Evolutionary conservation across 2,113 vertebrate species (phyloP).

Genomic region (Myrmophylax atrothorax): DNA sequence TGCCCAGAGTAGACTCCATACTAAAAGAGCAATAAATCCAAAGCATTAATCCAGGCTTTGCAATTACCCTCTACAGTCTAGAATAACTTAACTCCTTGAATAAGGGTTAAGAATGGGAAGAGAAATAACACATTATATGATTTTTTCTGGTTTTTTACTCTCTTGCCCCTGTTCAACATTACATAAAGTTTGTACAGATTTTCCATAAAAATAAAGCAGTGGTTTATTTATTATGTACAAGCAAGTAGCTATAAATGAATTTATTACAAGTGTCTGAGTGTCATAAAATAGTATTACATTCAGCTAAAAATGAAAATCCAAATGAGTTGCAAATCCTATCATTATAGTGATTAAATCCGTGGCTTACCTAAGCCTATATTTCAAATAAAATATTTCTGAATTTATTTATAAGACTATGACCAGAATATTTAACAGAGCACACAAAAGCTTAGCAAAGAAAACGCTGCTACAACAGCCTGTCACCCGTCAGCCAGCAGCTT

Average conservation of each 20-base stretch:
- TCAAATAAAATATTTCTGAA: conserved; percentile 15
- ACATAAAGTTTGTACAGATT: not conserved
- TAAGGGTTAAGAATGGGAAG: not conserved
- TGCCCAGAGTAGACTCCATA: not conserved
- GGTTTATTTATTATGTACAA: not conserved
- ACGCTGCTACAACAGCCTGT: not conserved
- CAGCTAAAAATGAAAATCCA: conserved; percentile 29
- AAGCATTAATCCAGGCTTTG: not conserved
- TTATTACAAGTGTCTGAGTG: not conserved
- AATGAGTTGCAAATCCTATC: conserved; percentile 23
- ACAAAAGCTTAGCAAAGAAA: not conserved
- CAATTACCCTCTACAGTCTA: not conserved
- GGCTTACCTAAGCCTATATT: conserved; percentile 5
- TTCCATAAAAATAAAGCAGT: not conserved
- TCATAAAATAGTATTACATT: not conserved
- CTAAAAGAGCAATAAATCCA: not conserved
- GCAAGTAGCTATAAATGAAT: not conserved
- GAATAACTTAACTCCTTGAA: not conserved
- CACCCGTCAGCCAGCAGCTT: not conserved
- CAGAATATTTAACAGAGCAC: not conserved
- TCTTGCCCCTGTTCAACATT: not conserved
- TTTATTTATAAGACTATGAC: conserved; percentile 1
- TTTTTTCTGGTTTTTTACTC: not conserved
- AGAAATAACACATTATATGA: not conserved
- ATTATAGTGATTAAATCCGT: conserved; percentile 19